These are phyloP conservation scores for Crocodylus rhombifer DNA, from an alignment of 2,797 vertebrate species.

Conservation along the genomic window DNA sequence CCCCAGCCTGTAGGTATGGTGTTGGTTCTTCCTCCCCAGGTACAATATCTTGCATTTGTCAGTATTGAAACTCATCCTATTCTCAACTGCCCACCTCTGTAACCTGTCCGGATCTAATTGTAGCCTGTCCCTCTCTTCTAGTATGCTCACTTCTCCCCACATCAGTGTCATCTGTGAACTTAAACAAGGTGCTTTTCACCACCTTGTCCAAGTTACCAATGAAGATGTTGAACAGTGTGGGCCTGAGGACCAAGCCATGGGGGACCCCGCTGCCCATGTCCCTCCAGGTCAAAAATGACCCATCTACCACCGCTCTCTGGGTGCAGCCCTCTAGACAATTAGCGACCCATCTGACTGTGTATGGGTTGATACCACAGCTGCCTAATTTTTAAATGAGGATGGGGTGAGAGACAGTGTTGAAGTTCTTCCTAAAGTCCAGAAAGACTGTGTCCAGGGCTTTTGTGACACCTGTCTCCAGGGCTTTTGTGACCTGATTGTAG, in stretches of 20 bases:
- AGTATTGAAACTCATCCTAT: too few relatives aligned
- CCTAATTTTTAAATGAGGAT: background rate
- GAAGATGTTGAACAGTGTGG: background rate
- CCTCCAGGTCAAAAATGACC: accelerated
- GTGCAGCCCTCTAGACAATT: background rate
- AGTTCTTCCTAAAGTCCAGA: background rate
- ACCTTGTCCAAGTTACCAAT: background rate
- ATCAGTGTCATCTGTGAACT: too few relatives aligned
- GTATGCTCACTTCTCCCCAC: background rate
- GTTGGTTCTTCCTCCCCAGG: too few relatives aligned
- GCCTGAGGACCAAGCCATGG: background rate
- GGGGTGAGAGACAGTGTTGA: background rate
- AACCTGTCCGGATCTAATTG: too few relatives aligned
- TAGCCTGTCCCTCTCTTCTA: too few relatives aligned
- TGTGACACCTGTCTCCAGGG: background rate
- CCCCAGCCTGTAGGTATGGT: too few relatives aligned
- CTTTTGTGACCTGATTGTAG: background rate
- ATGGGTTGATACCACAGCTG: background rate
- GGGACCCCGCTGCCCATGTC: background rate
- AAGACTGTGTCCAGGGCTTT: background rate
- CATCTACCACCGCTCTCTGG: background rate
- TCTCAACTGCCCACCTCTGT: too few relatives aligned
- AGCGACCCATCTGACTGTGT: background rate
- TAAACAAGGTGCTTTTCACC: background rate
- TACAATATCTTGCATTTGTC: too few relatives aligned